Conservation (phyloP, 2,113 vertebrate genomes). For the Platanista minor region DNA sequence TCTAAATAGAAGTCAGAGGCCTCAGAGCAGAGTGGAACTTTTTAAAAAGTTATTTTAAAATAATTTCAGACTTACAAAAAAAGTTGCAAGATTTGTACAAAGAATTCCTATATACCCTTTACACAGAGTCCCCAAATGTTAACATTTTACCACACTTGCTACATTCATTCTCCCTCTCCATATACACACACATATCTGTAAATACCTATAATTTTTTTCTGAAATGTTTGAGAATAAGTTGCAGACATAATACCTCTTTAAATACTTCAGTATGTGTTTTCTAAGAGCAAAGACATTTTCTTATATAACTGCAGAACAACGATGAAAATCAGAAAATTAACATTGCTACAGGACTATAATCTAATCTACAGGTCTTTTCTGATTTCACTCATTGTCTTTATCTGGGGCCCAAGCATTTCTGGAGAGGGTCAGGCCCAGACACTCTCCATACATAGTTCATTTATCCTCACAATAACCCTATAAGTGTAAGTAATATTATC, state of each 20-base stretch:
- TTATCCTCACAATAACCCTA: neutral
- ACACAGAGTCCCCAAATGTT: neutral
- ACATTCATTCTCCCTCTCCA: neutral
- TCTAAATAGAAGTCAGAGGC: neutral
- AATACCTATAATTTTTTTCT: neutral
- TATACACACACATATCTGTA: neutral
- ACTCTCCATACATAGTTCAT: neutral
- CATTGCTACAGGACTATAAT: neutral
- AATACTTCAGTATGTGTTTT: constrained; percentile 3
- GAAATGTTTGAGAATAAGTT: neutral
- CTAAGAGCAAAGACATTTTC: neutral
- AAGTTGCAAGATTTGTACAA: neutral
- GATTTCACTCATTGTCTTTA: neutral
- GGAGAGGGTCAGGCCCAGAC: neutral
- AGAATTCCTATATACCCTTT: neutral
- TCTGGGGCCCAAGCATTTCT: neutral
- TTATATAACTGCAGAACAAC: neutral
- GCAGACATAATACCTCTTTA: neutral
- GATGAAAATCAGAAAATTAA: neutral
- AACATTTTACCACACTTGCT: neutral
- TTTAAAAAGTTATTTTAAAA: neutral
- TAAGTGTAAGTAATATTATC: neutral
- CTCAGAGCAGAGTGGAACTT: neutral
- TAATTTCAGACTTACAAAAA: neutral
- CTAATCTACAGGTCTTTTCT: neutral